phyloP scores from a whole-genome alignment of 2,888 invertebrate species.

The Eupithecia tripunctaria region DNA sequence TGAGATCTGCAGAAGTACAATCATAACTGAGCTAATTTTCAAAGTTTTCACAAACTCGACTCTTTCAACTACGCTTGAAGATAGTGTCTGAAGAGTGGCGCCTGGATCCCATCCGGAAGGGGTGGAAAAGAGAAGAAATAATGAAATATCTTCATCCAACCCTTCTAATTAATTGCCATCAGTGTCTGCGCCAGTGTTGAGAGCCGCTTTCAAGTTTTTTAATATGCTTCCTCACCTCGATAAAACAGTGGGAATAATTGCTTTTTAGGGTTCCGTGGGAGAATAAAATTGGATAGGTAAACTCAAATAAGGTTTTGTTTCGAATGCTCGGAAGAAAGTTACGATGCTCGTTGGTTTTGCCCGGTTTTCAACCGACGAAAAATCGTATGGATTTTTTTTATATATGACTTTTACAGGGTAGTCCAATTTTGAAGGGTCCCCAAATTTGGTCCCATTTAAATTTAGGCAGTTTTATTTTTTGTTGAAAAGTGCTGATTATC shows the following conservation, averaged over 20 bases:
- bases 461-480: too few species aligned
- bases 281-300: neutral
- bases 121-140: constrained; percentile 68
- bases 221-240: constrained; percentile 83
- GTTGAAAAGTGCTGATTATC: too few species aligned
- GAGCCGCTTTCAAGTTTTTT: constrained; percentile 82
- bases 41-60: neutral
- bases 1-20: neutral
- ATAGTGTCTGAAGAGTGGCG: constrained; percentile 34
- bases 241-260: constrained; percentile 80
- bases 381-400: too few species aligned
- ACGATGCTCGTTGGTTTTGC: neutral
- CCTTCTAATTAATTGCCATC: constrained; percentile 85
- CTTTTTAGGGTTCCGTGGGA: constrained; percentile 61
- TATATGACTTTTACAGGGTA: too few species aligned
- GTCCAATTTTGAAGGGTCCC: too few species aligned
- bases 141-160: constrained; percentile 82
- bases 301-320: neutral
- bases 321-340: neutral
- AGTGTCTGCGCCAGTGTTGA: constrained; percentile 81
- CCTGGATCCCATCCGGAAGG: constrained; percentile 40
- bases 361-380: too few species aligned
- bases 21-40: neutral
- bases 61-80: neutral
- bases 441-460: too few species aligned